Evolutionary conservation across 2,797 vertebrate genomes (phyloP), one percentile per base, ranked within the genome.

Genomic region (Neostethus bicornis): DNA sequence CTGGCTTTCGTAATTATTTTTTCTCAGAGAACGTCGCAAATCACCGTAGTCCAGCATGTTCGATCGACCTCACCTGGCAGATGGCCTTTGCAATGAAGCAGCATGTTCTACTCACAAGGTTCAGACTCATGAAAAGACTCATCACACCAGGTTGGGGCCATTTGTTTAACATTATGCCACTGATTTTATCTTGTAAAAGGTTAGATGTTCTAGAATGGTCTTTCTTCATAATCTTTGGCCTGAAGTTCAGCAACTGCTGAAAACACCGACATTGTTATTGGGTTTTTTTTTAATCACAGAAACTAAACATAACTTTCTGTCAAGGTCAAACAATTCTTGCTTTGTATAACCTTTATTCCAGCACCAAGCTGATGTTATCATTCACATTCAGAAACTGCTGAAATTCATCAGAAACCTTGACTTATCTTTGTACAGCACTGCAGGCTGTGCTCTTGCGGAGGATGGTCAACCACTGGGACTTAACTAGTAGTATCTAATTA

Each of bases 1-100:
- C 41, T 1, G 8, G 54, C 56, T 75, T 79, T 83, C 66, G 65
- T 55, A 44, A 70, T 62, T 48, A 73, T 51, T 66, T 84, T 78
- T 75, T 57, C 81, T 72, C 20, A 8, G 8, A 20, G 37, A 20
- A 16, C 17, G 39, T 10, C 37, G 39, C 4, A 39, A 17, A 39
- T 37, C 7, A 11, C 37, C 37, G 17, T 11, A 20, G 37, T 38
- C 37, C 7, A 19, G 16, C 7, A 4, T 37, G 37, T 19, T 38
- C 19, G 37, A 19, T 38, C 17, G 17, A 8, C 17, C 5, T 39
- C 17, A 39, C 37, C 17, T 39, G 17, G 39, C 37, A 39, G 37
- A 39, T 39, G 17, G 37, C 37, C 7, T 17, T 39, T 7, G 4
- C 17, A 5, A 9, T 11, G 7, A 39, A 5, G 39, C 19, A 37